phyloP scores from a whole-genome alignment of 1,140 invertebrate species.

The Rhagoletis pomonella region DNA sequence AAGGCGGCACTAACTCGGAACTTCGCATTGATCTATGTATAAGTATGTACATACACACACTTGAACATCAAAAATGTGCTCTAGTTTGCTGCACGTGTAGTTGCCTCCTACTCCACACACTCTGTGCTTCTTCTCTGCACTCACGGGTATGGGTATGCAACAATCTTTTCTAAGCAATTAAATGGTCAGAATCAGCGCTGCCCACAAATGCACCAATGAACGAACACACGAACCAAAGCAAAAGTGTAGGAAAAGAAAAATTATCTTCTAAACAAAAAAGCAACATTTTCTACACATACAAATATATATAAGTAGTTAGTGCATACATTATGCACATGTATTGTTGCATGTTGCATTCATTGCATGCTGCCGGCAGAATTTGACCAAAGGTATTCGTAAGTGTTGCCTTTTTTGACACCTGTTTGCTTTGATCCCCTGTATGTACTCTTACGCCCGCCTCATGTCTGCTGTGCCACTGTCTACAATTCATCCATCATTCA shows the following conservation, averaged over 20 bases:
- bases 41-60: neutral
- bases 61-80: neutral
- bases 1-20: conserved; percentile 43
- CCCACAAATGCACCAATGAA: neutral
- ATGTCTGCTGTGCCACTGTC: neutral
- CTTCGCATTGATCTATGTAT: neutral
- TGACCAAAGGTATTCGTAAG: neutral
- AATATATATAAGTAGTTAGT: neutral
- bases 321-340: neutral
- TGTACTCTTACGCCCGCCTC: conserved; percentile 21
- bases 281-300: neutral
- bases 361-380: conserved; percentile 1
- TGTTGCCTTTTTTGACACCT: conserved; percentile 42
- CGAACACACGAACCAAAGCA: neutral
- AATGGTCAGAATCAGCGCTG: neutral
- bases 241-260: neutral
- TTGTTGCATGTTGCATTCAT: neutral
- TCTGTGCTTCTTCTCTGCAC: neutral
- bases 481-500: conserved; percentile 45
- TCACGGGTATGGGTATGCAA: neutral
- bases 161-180: neutral
- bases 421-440: conserved; percentile 30
- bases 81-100: conserved; percentile 20
- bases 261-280: neutral
- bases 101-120: neutral